A percentile compares a stretch with the other conserved stretches of the same genome.
These are phyloP conservation scores for Agonum fuliginosum DNA, from an alignment of 2,888 invertebrate genomes.

Conservation along the genomic window DNA sequence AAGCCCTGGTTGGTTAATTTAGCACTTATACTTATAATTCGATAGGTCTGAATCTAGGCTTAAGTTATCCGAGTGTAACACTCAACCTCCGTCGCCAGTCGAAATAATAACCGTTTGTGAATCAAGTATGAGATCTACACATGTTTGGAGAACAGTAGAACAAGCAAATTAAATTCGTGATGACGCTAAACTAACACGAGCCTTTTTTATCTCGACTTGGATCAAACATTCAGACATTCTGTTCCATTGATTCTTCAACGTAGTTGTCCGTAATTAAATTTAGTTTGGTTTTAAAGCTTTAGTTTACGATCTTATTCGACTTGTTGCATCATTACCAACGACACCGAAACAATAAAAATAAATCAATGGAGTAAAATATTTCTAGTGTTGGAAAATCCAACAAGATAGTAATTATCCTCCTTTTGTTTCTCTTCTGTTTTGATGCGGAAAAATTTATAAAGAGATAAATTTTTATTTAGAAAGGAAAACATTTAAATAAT, in stretches of 20 bases:
- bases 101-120: conserved; percentile 48
- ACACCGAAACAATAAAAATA: conserved; percentile 10
- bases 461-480: conserved; percentile 10
- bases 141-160: conserved; percentile 56
- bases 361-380: not conserved
- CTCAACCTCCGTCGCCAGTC: conserved; percentile 39
- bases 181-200: conserved; percentile 42
- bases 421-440: no score
- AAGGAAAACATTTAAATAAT: conserved; percentile 1
- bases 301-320: conserved; percentile 33
- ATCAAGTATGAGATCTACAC: conserved; percentile 57
- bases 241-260: conserved; percentile 36
- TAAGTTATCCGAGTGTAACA: conserved; percentile 19
- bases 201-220: conserved; percentile 26
- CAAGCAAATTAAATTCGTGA: conserved; percentile 57
- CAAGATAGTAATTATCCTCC: conserved; percentile 6
- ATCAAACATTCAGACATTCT: conserved; percentile 32
- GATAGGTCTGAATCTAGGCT: not conserved
- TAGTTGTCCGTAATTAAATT: conserved; percentile 10
- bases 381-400: conserved; percentile 4
- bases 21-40: no score
- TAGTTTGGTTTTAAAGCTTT: not conserved
- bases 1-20: no score
- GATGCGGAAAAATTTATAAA: conserved; percentile 36
- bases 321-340: conserved; percentile 28